Conservation (phyloP, 2,113 vertebrate genomes). For the Sitta europaea region DNA sequence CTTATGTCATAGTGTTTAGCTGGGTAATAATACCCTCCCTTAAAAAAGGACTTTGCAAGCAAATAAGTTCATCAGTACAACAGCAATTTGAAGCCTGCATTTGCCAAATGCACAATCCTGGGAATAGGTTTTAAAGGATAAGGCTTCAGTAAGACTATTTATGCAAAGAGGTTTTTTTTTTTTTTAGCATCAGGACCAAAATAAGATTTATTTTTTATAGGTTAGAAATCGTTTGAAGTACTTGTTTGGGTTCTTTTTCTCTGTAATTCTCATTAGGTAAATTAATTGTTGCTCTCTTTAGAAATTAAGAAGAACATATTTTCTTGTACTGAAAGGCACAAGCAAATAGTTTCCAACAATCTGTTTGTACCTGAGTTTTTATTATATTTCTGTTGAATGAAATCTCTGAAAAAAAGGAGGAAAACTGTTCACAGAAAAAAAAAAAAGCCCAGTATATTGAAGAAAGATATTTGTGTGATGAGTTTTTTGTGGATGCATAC, state of each 20-base stretch:
- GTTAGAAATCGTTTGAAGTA: constrained; percentile 25
- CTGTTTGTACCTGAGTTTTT: constrained; percentile 1
- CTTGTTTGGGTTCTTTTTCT: not conserved
- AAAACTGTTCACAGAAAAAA: not conserved
- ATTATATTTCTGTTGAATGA: not conserved
- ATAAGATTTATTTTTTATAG: not conserved
- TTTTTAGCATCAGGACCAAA: not conserved
- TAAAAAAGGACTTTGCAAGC: not conserved
- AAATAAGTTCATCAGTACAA: not conserved
- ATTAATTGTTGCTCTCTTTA: constrained; percentile 41
- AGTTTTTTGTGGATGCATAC: not conserved
- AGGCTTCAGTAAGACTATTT: not conserved
- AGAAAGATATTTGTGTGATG: not conserved
- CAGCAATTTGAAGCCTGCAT: not conserved
- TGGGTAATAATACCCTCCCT: not conserved
- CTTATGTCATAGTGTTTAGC: not conserved
- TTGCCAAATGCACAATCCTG: not conserved
- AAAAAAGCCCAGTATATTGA: not conserved
- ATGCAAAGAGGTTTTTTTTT: not conserved
- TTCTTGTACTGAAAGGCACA: not conserved
- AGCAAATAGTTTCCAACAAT: constrained; percentile 2
- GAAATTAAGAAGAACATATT: constrained; percentile 49
- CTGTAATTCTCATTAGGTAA: constrained; percentile 33
- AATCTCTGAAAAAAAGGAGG: not conserved
- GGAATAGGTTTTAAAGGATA: not conserved